These are phyloP conservation scores for Chaitophorus viminalis DNA, from an alignment of 2,888 invertebrate species.

Conservation along the genomic window DNA sequence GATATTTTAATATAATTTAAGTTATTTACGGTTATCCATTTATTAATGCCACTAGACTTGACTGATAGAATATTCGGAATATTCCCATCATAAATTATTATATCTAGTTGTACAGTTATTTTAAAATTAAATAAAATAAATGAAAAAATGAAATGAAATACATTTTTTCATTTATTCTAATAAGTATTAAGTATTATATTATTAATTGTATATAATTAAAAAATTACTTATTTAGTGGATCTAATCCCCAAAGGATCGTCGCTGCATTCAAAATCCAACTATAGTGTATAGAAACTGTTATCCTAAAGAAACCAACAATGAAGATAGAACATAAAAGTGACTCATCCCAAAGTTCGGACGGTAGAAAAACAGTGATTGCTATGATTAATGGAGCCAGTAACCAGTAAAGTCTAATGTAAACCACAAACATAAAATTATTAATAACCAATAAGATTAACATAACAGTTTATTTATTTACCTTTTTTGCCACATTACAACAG, in stretches of 20 bases:
- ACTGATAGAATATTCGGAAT: no score
- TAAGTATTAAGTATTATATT: background rate
- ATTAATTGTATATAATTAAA: background rate
- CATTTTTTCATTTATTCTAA: background rate
- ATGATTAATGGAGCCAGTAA: conserved; percentile 72
- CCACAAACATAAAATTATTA: conserved; percentile 14
- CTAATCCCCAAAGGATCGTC: conserved; percentile 78
- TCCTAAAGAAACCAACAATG: conserved; percentile 77
- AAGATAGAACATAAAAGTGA: conserved; percentile 73
- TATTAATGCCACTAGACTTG: no score
- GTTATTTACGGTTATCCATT: no score
- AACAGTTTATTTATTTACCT: conserved; percentile 70
- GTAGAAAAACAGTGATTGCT: conserved; percentile 75
- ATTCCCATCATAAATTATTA: no score
- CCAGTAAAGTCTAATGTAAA: conserved; percentile 17
- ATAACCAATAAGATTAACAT: conserved; percentile 12
- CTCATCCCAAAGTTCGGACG: conserved; percentile 83
- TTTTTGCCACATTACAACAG: conserved; percentile 83
- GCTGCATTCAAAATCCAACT: conserved; percentile 81
- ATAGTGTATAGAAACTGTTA: conserved; percentile 74
- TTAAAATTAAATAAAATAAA: background rate
- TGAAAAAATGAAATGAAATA: no score
- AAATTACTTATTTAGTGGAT: conserved; percentile 77
- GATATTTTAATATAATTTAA: no score
- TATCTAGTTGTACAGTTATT: no score